Percentiles rank a stretch among this genome's conserved stretches.
These are phyloP conservation scores for Muricea muricata DNA, from an alignment of 92 coral and sea anemone species.

Conservation along the genomic window DNA sequence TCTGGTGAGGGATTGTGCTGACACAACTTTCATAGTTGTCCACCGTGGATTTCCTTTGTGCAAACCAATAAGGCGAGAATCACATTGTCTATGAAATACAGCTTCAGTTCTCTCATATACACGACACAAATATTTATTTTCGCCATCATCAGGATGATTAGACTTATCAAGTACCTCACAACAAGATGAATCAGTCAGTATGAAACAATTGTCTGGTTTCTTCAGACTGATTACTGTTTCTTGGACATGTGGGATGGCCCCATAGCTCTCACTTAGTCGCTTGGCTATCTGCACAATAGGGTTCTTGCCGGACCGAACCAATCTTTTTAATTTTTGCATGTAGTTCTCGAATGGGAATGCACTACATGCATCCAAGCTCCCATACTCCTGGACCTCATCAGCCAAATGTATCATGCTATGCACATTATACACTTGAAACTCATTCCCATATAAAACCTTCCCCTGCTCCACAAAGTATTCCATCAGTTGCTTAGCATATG, in stretches of 20 bases:
- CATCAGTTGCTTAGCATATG: conserved; percentile 23
- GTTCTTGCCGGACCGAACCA: conserved; percentile 15
- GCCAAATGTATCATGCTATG: conserved; percentile 33
- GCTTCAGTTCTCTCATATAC: conserved; percentile 3
- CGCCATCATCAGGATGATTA: neutral
- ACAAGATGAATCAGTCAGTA: conserved; percentile 17
- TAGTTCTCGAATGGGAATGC: conserved; percentile 32
- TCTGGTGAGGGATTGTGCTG: neutral
- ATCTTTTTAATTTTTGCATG: conserved; percentile 22
- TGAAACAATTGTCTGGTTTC: conserved; percentile 16
- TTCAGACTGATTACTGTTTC: conserved; percentile 8
- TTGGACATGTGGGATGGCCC: neutral
- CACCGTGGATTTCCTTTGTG: neutral
- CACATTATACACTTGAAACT: conserved; percentile 35
- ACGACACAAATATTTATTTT: neutral
- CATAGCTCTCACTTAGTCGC: conserved; percentile 4
- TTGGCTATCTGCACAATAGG: conserved; percentile 36
- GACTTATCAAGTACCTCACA: conserved; percentile 19
- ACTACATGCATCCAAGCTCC: conserved; percentile 34
- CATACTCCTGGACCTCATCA: conserved; percentile 13
- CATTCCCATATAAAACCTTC: conserved; percentile 20
- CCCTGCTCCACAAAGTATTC: conserved; percentile 32
- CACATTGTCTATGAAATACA: conserved; percentile 16
- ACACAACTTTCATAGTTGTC: conserved; percentile 24
- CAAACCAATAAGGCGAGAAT: conserved; percentile 28